Evolutionary conservation across 2,797 vertebrate genomes (phyloP).

Genomic region (Chaenodraco wilsoni): DNA sequence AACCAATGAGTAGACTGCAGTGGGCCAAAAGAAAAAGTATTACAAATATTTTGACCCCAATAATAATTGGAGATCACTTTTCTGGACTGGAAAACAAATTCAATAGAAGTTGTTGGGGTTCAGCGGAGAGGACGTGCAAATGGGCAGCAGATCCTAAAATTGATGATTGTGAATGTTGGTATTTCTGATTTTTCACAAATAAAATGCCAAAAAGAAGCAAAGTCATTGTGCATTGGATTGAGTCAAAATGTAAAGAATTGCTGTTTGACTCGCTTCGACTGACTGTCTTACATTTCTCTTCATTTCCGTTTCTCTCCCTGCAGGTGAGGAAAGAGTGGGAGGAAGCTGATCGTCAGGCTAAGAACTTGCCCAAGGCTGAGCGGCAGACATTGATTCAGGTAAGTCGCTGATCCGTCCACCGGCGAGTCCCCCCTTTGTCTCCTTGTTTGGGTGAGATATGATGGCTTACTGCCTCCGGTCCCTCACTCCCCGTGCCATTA

Average conservation of each 20-base stretch:
- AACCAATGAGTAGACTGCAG: too few species aligned
- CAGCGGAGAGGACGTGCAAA: not conserved
- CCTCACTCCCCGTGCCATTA: conserved; percentile 56
- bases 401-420: conserved; percentile 55
- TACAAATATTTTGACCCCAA: not conserved
- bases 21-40: too few species aligned
- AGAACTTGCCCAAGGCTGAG: conserved; percentile 96
- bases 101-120: not conserved
- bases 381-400: conserved; percentile 97
- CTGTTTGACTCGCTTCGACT: not conserved
- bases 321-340: conserved; percentile 99
- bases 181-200: not conserved
- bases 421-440: conserved; percentile 45
- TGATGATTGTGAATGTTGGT: not conserved
- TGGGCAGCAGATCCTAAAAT: too few species aligned
- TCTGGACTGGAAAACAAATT: not conserved
- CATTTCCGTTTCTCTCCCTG: conserved; percentile 9
- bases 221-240: not conserved
- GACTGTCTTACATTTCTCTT: not conserved
- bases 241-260: not conserved
- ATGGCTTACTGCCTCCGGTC: conserved; percentile 48
- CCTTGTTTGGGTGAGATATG: conserved; percentile 63
- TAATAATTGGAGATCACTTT: not conserved
- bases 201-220: not conserved
- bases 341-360: conserved; percentile 94